Base-by-base conservation (phyloP, 2,888 invertebrate genomes). In the Xylota sylvarum region DNA sequence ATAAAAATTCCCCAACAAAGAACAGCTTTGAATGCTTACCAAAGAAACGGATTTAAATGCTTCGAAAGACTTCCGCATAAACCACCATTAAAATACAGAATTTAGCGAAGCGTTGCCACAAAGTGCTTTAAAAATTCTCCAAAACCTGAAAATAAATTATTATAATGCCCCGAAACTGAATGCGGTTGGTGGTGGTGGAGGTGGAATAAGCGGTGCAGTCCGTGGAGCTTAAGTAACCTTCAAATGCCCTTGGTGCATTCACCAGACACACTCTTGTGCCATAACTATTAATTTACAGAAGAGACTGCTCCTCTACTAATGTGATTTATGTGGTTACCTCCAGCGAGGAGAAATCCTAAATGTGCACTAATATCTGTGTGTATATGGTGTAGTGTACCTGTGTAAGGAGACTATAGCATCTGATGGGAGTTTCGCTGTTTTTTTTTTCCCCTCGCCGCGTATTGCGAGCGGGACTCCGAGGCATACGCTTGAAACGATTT, bases 271-370 rank as follows among this genome's bases (percentile, higher is more conserved):
- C 30, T 37, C 19, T 27, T 52, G 65, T 12, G 14, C 70, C 65
- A 85, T 86, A 60, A 86, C 81, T 86, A 77, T 81, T 86, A 76
- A 86, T 86, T 86, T 86, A 35, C 58, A 65, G 52, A 65, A 55
- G 60, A 65, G 43, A 65, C 43, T 56, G 74, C 50, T 40, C 35
- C 60, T 58, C 9, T 10, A 56, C 77, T 81, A 81, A 86, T 86
- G 65, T 81, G 85, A 86, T 86, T 81, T 86, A 86, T 77, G 55
- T 52, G 40, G 30, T 60, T 55, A 56, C 58, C 58, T 81, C 55
- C 58, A 67, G 76, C 48, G 70, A 60, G 55, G 64, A 55, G 23
- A 65, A 65, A 52, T 76, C 76, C 80, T 58, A 72, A 77, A 81
- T 76, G 81, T 76, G 72, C 72, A 86, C 81, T 86, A 60, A 69